Conservation (phyloP, 2,113 vertebrate genomes). For the Hippocampus guttulatus region DNA sequence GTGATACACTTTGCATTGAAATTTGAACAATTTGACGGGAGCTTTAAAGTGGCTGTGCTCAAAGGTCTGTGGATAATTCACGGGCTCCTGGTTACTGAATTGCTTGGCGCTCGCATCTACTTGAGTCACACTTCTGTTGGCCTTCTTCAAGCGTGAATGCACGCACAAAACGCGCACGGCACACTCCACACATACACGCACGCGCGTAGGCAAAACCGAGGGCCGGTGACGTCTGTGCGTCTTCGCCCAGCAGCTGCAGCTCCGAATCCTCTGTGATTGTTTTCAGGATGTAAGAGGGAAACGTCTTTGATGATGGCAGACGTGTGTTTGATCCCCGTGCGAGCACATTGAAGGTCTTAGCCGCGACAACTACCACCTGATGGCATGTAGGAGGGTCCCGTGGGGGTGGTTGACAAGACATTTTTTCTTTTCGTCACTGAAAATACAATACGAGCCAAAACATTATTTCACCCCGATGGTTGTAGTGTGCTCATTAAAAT, state of each 20-base stretch:
- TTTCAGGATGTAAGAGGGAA: conserved; percentile 29
- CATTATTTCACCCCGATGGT: background rate
- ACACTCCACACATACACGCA: background rate
- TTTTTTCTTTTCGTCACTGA: background rate
- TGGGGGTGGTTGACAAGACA: conserved; percentile 1
- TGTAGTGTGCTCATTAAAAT: background rate
- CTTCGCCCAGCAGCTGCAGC: conserved; percentile 26
- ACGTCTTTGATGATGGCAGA: conserved; percentile 34
- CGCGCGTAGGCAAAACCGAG: background rate
- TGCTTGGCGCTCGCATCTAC: conserved; percentile 28
- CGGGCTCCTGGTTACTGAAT: conserved; percentile 25
- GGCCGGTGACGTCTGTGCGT: conserved; percentile 4
- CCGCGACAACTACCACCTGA: conserved; percentile 1
- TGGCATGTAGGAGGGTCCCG: background rate
- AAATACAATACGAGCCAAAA: background rate
- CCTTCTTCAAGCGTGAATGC: conserved; percentile 27
- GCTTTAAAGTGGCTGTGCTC: background rate
- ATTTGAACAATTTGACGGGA: conserved; percentile 13
- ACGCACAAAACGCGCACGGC: background rate
- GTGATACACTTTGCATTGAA: conserved; percentile 17
- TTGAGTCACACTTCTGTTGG: conserved; percentile 25
- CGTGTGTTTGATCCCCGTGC: conserved; percentile 26
- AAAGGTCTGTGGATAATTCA: conserved; percentile 45
- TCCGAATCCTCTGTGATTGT: conserved; percentile 39
- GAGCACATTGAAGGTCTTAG: conserved; percentile 17